A percentile compares a stretch with the other conserved stretches of the same genome.
Conservation (phyloP, 2,888 invertebrate species). For the Lamproptera curius region DNA sequence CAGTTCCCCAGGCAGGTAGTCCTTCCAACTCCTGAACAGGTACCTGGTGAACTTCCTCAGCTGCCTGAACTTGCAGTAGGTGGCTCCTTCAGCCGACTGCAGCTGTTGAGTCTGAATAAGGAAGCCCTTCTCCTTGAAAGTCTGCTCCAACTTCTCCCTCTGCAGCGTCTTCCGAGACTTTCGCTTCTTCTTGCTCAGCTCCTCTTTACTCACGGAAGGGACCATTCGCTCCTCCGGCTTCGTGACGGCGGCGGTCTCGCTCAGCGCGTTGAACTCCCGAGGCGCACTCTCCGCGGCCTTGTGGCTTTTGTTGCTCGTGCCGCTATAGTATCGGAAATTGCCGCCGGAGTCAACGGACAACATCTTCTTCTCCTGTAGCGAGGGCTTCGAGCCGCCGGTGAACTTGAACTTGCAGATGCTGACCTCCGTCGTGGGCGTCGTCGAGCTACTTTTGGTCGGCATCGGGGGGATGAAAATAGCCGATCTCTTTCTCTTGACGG, state of each 20-base stretch:
- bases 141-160: constrained; percentile 92
- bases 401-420: constrained; percentile 96
- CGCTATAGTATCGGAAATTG: constrained; percentile 91
- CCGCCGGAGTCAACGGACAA: constrained; percentile 93
- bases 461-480: constrained; percentile 92
- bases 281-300: constrained; percentile 90
- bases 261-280: constrained; percentile 81
- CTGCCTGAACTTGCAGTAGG: constrained; percentile 95
- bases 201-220: constrained; percentile 44
- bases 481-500: constrained; percentile 85
- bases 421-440: constrained; percentile 89
- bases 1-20: constrained; percentile 90
- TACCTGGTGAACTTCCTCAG: constrained; percentile 94
- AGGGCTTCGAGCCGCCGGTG: constrained; percentile 93
- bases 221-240: constrained; percentile 33
- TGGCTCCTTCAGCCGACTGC: constrained; percentile 95
- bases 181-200: constrained; percentile 79
- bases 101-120: constrained; percentile 95
- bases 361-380: constrained; percentile 94
- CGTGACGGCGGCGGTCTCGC: constrained; percentile 42
- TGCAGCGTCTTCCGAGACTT: constrained; percentile 90
- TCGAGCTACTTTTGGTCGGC: constrained; percentile 82
- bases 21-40: constrained; percentile 95
- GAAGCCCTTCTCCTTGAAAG: constrained; percentile 95
- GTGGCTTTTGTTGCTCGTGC: constrained; percentile 89